phyloP scores from a whole-genome alignment of 2,888 invertebrate species.

The Nebria salina region DNA sequence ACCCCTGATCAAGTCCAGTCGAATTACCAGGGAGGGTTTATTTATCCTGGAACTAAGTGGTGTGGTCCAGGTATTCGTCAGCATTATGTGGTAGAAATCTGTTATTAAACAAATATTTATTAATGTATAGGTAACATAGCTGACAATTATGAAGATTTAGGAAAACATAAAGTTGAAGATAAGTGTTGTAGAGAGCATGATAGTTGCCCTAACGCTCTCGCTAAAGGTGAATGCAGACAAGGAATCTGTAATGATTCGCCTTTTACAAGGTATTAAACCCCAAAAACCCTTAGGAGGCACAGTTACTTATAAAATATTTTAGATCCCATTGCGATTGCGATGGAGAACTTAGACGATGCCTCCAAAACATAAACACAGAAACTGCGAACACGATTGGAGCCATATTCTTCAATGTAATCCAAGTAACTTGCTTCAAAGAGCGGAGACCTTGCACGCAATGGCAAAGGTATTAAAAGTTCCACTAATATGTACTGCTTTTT shows the following conservation, averaged over 20 bases:
- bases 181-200: conserved; percentile 80
- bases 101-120: not conserved
- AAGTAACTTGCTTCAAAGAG: conserved; percentile 77
- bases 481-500: conserved; percentile 10
- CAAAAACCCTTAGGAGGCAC: not conserved
- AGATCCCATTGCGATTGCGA: conserved; percentile 82
- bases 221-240: conserved; percentile 69
- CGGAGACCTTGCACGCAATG: conserved; percentile 71
- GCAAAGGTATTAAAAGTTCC: conserved; percentile 65
- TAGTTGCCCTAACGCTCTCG: conserved; percentile 71
- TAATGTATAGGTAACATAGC: conserved; percentile 67
- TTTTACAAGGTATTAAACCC: conserved; percentile 65
- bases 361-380: conserved; percentile 73
- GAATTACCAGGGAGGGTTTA: conserved; percentile 64
- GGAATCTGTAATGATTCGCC: conserved; percentile 75
- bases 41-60: conserved; percentile 80
- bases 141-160: conserved; percentile 71
- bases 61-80: conserved; percentile 71
- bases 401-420: conserved; percentile 79
- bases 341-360: conserved; percentile 73
- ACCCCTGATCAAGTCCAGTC: conserved; percentile 54
- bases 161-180: conserved; percentile 72
- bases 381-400: conserved; percentile 78
- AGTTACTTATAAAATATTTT: conserved; percentile 48
- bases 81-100: conserved; percentile 2